Base-by-base conservation (phyloP, 53 echinoderm and acorn worm species). In the Astropecten irregularis region DNA sequence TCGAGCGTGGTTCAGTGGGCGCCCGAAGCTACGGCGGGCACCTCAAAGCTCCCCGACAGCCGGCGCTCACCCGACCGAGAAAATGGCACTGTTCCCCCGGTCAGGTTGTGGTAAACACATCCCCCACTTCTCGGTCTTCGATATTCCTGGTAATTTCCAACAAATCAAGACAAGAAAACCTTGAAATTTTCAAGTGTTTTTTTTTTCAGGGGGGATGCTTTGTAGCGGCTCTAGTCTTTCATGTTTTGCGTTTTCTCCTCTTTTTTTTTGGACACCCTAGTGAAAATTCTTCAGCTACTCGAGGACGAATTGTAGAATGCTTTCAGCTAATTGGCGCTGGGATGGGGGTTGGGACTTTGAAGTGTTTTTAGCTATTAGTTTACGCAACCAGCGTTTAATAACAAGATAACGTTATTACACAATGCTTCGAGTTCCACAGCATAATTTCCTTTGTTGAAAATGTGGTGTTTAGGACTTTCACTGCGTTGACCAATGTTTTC, bases 21-120 rank as follows among this genome's bases (percentile, higher is more conserved):
- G 76, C 76, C 76, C 4, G 25, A 6, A 76, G 58, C 56, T 6
- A n/a, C 55, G 16, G 39, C 40, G 76, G 55, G 55, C 26, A 58
- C 40, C 76, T 58, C 76, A 76, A 76, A 71, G 71, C 32, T 34
- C 52, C 71, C 53, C 52, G 32, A 71, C 71, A 71, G 37, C 55
- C 76, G 14, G 37, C 54, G 58, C 26, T 76, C 76, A 40, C 57
- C 58, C 76, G 58, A 76, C 76, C 56, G 76, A 76, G 58, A 76
- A 55, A 76, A 55, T 37, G 19, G 20, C 14, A 30, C 0, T 68
- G 15, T 69, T 47, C 46, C 49, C 31, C 51, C 19, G 56, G 76
- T 26, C 56, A 38, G 21, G 55, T 76, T 76, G 76, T 39, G 56
- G 76, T 76, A 76, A 76, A 76, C 76, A 76, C 58, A 26, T 39